These are phyloP conservation scores for Helostoma temminkii DNA, from an alignment of 2,797 vertebrate genomes.

Conservation along the genomic window DNA sequence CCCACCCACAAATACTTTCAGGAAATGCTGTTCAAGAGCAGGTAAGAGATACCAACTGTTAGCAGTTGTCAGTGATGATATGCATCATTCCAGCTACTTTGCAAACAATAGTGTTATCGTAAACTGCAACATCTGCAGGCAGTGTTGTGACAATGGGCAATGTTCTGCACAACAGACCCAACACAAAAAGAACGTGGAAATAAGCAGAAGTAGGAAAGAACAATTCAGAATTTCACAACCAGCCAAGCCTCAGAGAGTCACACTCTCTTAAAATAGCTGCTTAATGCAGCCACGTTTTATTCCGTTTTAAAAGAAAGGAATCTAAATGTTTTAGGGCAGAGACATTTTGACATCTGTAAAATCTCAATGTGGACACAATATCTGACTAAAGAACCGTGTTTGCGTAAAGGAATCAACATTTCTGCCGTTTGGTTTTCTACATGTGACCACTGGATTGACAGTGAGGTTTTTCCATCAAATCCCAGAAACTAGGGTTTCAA, in stretches of 20 bases:
- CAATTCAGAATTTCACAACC: not conserved
- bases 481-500: too few relatives aligned
- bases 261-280: too few relatives aligned
- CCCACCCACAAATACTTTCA: slow-evolving; percentile 25
- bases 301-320: too few relatives aligned
- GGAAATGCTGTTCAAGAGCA: slow-evolving; percentile 20
- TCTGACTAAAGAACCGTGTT: too few relatives aligned
- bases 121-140: not conserved
- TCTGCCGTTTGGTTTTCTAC: too few relatives aligned
- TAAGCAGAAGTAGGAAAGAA: not conserved
- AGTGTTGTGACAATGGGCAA: not conserved
- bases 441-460: too few relatives aligned
- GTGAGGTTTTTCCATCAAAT: too few relatives aligned
- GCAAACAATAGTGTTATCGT: slow-evolving; percentile 3
- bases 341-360: too few relatives aligned
- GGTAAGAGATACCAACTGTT: slow-evolving; percentile 4
- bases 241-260: not conserved
- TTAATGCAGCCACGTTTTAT: too few relatives aligned
- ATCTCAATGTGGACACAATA: too few relatives aligned
- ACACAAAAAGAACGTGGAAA: not conserved
- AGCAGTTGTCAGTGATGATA: not conserved
- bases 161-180: slow-evolving; percentile 3
- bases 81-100: not conserved
- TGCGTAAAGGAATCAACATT: too few relatives aligned
- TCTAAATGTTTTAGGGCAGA: too few relatives aligned